These are phyloP conservation scores for Peromyscus leucopus DNA, from an alignment of 2,113 vertebrate genomes.

Conservation along the genomic window DNA sequence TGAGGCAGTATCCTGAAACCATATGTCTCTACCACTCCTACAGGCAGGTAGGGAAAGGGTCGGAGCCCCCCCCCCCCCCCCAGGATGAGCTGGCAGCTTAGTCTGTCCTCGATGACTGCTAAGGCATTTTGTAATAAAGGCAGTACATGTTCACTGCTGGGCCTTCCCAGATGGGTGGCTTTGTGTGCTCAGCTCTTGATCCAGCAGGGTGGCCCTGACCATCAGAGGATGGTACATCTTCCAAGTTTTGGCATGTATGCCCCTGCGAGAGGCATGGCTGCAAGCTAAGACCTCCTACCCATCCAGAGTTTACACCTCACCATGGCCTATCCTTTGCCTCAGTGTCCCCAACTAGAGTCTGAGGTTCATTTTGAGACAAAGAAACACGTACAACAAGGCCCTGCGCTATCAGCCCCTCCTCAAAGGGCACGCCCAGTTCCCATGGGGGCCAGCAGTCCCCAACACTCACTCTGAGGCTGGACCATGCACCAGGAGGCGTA, in stretches of 20 bases:
- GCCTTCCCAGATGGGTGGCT: background rate
- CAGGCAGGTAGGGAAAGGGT: background rate
- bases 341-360: background rate
- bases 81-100: background rate
- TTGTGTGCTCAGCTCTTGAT: background rate
- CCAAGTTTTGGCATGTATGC: no score
- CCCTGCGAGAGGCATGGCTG: background rate
- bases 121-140: conserved; percentile 72
- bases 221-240: background rate
- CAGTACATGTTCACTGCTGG: background rate
- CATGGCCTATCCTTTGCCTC: background rate
- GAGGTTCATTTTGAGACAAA: background rate
- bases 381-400: background rate
- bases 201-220: background rate
- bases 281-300: background rate
- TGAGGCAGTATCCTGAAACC: background rate
- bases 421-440: background rate
- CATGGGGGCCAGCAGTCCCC: background rate
- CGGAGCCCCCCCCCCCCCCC: background rate
- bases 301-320: background rate
- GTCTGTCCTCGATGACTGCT: background rate
- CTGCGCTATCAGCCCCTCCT: background rate
- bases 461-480: conserved; percentile 92
- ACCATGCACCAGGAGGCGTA: conserved; percentile 94
- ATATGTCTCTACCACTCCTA: background rate